Percentiles rank a stretch among this genome's conserved stretches.
Conservation (phyloP, 2,113 vertebrate genomes). For the Bujurquina vittata region DNA sequence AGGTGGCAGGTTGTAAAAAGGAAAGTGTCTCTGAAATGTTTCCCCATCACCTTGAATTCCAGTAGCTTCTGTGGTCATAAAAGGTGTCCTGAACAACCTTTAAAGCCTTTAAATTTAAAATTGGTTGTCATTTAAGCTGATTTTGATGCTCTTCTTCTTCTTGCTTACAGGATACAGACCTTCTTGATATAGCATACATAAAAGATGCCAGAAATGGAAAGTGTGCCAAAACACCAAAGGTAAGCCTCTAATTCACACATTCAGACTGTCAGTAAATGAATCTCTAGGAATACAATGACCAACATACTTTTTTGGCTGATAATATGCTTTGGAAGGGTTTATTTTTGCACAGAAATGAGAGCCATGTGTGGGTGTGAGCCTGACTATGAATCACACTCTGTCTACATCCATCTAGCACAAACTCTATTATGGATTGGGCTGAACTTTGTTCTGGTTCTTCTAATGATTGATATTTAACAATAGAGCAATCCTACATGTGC, state of each 20-base stretch:
- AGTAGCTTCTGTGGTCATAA: not conserved
- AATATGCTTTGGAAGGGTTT: not conserved
- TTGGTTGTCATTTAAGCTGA: conserved; percentile 6
- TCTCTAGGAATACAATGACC: not conserved
- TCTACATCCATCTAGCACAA: conserved; percentile 20
- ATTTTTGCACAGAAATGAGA: conserved; percentile 33
- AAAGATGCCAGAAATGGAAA: conserved; percentile 84
- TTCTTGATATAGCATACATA: conserved; percentile 81
- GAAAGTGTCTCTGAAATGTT: conserved; percentile 1
- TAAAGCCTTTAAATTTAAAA: conserved; percentile 4
- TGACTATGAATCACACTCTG: conserved; percentile 34
- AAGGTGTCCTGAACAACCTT: not conserved
- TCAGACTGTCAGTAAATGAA: not conserved
- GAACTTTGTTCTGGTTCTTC: conserved; percentile 17
- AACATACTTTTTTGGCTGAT: conserved; percentile 6
- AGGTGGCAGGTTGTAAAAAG: conserved; percentile 19
- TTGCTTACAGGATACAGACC: conserved; percentile 79
- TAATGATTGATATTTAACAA: conserved; percentile 14
- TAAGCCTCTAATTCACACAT: conserved; percentile 31
- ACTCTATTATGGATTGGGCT: not conserved
- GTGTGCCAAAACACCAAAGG: conserved; percentile 83
- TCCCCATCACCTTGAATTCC: not conserved
- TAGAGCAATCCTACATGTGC: not conserved
- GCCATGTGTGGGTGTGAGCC: conserved; percentile 34
- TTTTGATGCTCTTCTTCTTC: not conserved